Evolutionary conservation across 2,888 invertebrate genomes (phyloP).

Genomic region (Elegia similella): DNA sequence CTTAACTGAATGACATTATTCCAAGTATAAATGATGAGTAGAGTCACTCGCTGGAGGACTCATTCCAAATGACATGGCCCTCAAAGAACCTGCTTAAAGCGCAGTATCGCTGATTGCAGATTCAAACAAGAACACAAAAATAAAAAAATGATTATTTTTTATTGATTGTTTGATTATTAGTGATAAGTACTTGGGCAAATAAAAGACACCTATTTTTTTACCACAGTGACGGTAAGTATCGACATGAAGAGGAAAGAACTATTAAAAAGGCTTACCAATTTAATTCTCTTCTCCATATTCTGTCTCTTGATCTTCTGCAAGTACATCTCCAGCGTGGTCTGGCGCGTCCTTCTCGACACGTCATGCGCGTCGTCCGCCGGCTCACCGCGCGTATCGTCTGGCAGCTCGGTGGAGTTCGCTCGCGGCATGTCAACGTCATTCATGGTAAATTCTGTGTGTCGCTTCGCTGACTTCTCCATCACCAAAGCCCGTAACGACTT

Average conservation of each 20-base stretch:
- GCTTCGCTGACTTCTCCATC: slow-evolving; percentile 67
- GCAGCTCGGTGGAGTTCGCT: slow-evolving; percentile 47
- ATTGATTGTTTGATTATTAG: too few species aligned
- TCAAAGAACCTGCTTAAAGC: too few species aligned
- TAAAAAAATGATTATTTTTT: too few species aligned
- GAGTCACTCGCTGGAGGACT: too few species aligned
- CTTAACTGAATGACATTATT: too few species aligned
- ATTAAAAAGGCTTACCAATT: slow-evolving; percentile 47
- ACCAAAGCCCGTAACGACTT: slow-evolving; percentile 67
- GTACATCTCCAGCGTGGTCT: slow-evolving; percentile 45
- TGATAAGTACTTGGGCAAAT: too few species aligned
- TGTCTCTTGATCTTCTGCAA: slow-evolving; percentile 51
- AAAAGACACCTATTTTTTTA: background rate
- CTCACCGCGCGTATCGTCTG: slow-evolving; percentile 32
- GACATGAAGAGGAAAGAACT: background rate
- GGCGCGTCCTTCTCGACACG: slow-evolving; percentile 42
- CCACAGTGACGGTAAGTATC: too few species aligned
- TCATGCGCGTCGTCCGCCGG: slow-evolving; percentile 43
- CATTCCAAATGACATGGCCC: too few species aligned
- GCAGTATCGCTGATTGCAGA: too few species aligned
- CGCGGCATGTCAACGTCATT: slow-evolving; percentile 40
- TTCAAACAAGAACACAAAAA: too few species aligned
- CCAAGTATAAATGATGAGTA: too few species aligned
- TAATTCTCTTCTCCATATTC: slow-evolving; percentile 45
- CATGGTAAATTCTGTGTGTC: slow-evolving; percentile 39